Conservation (phyloP, 2,113 vertebrate genomes). For the Gopherus evgoodei region DNA sequence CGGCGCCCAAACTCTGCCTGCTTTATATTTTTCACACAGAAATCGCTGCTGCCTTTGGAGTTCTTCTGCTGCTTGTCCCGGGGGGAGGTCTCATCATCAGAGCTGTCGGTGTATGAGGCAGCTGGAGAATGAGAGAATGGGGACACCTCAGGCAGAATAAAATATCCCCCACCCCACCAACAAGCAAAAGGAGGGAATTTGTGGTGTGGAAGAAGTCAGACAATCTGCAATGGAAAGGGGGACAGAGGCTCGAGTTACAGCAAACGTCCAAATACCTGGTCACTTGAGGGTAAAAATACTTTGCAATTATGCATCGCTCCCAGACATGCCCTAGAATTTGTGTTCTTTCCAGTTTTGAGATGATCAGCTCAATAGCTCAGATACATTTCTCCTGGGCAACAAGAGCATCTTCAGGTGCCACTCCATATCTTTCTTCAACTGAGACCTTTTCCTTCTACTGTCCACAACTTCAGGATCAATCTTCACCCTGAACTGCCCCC, state of each 20-base stretch:
- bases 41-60: conserved; percentile 94
- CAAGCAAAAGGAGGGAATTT: background rate
- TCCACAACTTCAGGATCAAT: background rate
- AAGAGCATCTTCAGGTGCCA: rapidly evolving
- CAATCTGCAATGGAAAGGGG: rapidly evolving
- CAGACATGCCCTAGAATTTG: background rate
- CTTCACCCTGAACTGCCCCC: background rate
- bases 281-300: background rate
- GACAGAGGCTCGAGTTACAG: background rate
- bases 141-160: background rate
- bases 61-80: conserved; percentile 98
- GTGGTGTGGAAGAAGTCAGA: background rate
- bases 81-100: conserved; percentile 97
- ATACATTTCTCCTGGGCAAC: background rate
- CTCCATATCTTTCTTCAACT: rapidly evolving
- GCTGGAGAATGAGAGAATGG: conserved; percentile 77
- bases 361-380: rapidly evolving
- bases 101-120: conserved; percentile 99
- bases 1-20: conserved; percentile 97
- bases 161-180: rapidly evolving
- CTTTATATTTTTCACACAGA: conserved; percentile 99
- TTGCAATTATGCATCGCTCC: background rate
- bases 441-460: rapidly evolving
- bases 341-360: background rate
- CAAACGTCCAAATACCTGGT: background rate